Base-by-base conservation (phyloP, 2,797 vertebrate genomes). In the Rhinophrynus dorsalis region DNA sequence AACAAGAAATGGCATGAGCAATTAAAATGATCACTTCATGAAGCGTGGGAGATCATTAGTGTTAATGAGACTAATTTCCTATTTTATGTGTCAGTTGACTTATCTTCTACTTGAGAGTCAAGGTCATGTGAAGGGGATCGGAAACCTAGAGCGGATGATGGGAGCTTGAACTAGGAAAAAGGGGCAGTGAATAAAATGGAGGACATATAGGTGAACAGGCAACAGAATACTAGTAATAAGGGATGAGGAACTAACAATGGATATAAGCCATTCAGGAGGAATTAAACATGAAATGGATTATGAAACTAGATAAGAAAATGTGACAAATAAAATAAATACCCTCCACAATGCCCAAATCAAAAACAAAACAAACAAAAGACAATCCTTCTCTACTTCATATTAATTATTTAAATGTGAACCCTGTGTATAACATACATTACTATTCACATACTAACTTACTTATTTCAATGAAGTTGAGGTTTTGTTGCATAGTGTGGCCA, bases 1-100 rank as follows among this genome's bases (percentile, higher is more conserved):
- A 45, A 26, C 60, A 51, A 23, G 45, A 15, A 17, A 24, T 18
- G 20, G 44, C 18, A 48, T 63, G 32, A 23, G 37, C 15, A 38
- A 63, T 51, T 50, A 37, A 50, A 63, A 9, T 38, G 21, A 51
- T 63, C 23, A 27, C 50, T 51, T 63, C 20, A 50, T 63, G 30
- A 63, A 63, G 26, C 17, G 7, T 50, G 17, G 15, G 20, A 37
- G 44, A 63, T 40, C 10, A 37, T 63, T 51, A 63, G 13, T 52
- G 42, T 7, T 52, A 52, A 64, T 40, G 24, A 64, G 35, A 3
- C 48, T 64, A 52, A 63, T 64, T 52, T 42, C 2, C 35, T 33
- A 1, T 13, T 21, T 48, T 62, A 62, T 18, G 21, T 52, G 7
- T 42, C 33, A 40, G 33, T 35, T 61, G 47, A 37, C 17, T 38